Evolutionary conservation across 1,140 invertebrate species (phyloP), one percentile per base, ranked within the genome.

Genomic region (Camponotus vicinus): DNA sequence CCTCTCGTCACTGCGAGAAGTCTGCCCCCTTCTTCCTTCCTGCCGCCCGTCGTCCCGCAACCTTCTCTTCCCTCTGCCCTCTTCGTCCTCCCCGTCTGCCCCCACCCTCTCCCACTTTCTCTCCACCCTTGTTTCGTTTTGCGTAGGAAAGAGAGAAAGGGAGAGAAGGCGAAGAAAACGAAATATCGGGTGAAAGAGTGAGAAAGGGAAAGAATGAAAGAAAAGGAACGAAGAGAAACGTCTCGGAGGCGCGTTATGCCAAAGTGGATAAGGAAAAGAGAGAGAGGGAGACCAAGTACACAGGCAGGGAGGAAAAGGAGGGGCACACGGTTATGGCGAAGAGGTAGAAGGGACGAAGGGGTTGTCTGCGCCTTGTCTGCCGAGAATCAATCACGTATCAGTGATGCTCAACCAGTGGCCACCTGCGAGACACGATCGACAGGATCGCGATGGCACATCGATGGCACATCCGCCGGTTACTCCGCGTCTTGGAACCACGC

Each of bases 351-450:
- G 88, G 86, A 86, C 78, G 89, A 92, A 92, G 91, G 92, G 93
- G 92, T 93, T 93, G 94, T 95, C 93, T 93, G 93, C 93, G 92
- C 92, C 93, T 93, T 91, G 94, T 94, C 93, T 94, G 91, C 93
- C 83, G 86, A 83, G 92, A 94, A 94, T 95, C 94, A 93, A 94
- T 94, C 94, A 92, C 90, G 88, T 88, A 89, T 91, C 93, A 92
- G 93, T 88, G 93, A 91, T 89, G 87, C 91, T 89, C 93, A 92
- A 92, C 91, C 85, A 42, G 79, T 73, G 67, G 83, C 66, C 78
- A 88, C 77, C 85, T 71, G 87, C 63, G 63, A 78, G 85, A 85
- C 57, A 37, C 32, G 63, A 77, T 86, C 83, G 75, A 79, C 64
- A 21, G 49, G 67, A 86, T 86, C 75, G 85, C 40, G 69, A 45